Percentiles rank a stretch among this genome's conserved stretches.
phyloP scores from a whole-genome alignment of 2,888 invertebrate genomes.

The Ochropleura leucogaster region DNA sequence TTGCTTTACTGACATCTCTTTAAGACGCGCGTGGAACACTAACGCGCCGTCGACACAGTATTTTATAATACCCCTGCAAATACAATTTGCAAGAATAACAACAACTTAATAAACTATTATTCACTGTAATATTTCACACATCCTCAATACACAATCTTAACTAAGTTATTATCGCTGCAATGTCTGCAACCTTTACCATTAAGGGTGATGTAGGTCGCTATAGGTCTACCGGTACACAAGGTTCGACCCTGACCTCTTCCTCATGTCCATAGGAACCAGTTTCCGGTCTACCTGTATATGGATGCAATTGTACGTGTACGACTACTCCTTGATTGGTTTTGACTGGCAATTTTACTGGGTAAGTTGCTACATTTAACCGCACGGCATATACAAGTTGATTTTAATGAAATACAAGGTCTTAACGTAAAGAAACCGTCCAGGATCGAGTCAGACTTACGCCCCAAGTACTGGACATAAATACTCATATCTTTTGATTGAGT shows the following conservation, averaged over 20 bases:
- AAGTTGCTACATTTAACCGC: not conserved
- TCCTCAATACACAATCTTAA: not conserved
- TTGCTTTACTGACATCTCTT: no score
- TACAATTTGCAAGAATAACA: not conserved
- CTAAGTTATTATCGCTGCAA: not conserved
- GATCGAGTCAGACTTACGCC: no score
- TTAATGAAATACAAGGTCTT: not conserved
- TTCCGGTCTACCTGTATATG: conserved; percentile 42
- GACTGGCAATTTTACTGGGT: not conserved
- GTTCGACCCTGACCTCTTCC: conserved; percentile 46
- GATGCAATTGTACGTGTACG: conserved; percentile 17
- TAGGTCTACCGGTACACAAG: conserved; percentile 8
- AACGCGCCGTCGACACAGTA: no score
- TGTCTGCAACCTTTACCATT: conserved; percentile 21
- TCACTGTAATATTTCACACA: conserved; percentile 1
- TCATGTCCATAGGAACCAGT: conserved; percentile 2
- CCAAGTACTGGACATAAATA: not conserved
- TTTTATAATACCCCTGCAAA: not conserved
- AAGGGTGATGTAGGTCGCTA: conserved; percentile 45
- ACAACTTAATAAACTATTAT: not conserved
- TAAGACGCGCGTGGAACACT: no score
- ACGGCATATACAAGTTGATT: not conserved
- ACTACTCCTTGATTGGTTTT: conserved; percentile 23
- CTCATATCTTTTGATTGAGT: no score
- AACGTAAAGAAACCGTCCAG: not conserved